Percentiles rank a stretch among this genome's conserved stretches.
Evolutionary conservation across 2,797 vertebrate species (phyloP).

Genomic region (Merluccius polli): DNA sequence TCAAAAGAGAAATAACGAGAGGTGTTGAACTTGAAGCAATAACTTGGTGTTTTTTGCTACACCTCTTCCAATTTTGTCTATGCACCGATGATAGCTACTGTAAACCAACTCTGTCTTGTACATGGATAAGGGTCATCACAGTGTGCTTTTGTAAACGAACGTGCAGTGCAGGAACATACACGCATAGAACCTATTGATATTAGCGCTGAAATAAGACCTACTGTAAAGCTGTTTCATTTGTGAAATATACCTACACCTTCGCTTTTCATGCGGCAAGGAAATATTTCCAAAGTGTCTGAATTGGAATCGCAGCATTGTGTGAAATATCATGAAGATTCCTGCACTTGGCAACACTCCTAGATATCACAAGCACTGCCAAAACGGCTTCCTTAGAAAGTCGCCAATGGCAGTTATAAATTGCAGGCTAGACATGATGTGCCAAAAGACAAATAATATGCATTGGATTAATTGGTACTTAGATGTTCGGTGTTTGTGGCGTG

Average conservation of each 20-base stretch:
- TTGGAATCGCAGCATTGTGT: slow-evolving; percentile 47
- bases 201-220: slow-evolving; percentile 56
- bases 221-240: slow-evolving; percentile 52
- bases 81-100: slow-evolving; percentile 78
- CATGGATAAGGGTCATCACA: slow-evolving; percentile 64
- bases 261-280: slow-evolving; percentile 38
- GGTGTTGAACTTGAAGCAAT: slow-evolving; percentile 77
- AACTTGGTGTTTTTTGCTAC: slow-evolving; percentile 76
- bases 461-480: slow-evolving; percentile 49
- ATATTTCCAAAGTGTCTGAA: slow-evolving; percentile 42
- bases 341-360: slow-evolving; percentile 40
- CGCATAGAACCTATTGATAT: slow-evolving; percentile 56
- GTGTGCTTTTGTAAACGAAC: slow-evolving; percentile 69
- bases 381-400: slow-evolving; percentile 41
- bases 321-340: slow-evolving; percentile 34
- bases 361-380: slow-evolving; percentile 62
- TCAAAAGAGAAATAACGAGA: slow-evolving; percentile 68
- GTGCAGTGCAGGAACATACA: slow-evolving; percentile 60
- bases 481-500: slow-evolving; percentile 48
- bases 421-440: slow-evolving; percentile 47
- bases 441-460: slow-evolving; percentile 54
- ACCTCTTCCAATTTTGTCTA: slow-evolving; percentile 74
- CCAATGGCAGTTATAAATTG: slow-evolving; percentile 21
- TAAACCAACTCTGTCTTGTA: slow-evolving; percentile 73
- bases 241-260: slow-evolving; percentile 51